A percentile compares a stretch with the other conserved stretches of the same genome.
phyloP scores from a whole-genome alignment of 2,888 invertebrate species.

The Ferrisia virgata region DNA sequence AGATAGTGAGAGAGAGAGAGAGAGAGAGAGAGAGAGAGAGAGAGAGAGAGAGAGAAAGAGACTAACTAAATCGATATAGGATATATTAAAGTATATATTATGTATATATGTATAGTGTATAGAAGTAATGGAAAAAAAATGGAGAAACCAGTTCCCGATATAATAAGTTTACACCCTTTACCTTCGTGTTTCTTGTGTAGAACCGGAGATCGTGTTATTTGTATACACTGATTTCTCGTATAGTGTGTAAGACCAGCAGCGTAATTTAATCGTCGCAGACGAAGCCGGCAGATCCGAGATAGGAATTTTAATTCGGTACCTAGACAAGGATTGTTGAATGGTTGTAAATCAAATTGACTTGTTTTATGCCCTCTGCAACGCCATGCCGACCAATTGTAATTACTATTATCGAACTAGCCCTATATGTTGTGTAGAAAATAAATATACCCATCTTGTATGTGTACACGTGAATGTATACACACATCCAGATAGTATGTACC shows the following conservation, averaged over 20 bases:
- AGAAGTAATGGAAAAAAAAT: neutral
- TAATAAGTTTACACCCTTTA: conserved; percentile 38
- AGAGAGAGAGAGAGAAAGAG: neutral
- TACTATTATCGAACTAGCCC: conserved; percentile 20
- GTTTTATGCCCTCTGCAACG: conserved; percentile 30
- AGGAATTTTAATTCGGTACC: conserved; percentile 39
- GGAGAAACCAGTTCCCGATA: conserved; percentile 20
- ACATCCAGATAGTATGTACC: no score
- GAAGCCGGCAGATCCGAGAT: conserved; percentile 22
- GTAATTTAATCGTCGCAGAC: conserved; percentile 32
- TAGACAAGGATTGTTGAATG: conserved; percentile 27
- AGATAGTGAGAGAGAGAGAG: no score
- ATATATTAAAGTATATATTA: neutral
- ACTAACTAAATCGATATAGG: neutral
- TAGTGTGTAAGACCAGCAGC: conserved; percentile 41
- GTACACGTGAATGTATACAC: no score
- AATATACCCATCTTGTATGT: neutral
- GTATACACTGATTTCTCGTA: conserved; percentile 7
- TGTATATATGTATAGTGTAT: neutral
- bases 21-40: neutral
- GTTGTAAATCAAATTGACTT: conserved; percentile 41
- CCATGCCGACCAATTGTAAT: conserved; percentile 25
- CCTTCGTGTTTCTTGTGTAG: neutral
- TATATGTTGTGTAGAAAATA: neutral
- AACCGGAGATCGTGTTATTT: conserved; percentile 29